Conservation (phyloP, 2,888 invertebrate species). For the Watsonalla cultraria region DNA sequence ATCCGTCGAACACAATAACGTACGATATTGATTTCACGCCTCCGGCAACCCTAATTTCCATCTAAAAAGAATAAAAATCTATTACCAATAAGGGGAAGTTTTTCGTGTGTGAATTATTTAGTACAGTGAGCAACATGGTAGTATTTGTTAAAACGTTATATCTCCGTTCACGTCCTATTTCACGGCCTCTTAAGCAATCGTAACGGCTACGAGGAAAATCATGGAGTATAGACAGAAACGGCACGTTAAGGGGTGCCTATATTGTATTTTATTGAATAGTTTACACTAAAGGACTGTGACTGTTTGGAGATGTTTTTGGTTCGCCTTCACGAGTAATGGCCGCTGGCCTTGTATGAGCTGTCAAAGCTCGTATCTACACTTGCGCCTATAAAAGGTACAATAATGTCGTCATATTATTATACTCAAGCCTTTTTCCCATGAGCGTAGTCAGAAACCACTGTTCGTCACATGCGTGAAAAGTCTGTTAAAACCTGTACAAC, state of each 20-base stretch:
- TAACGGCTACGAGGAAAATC: not conserved
- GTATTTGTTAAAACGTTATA: not conserved
- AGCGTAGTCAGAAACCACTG: too few relatives aligned
- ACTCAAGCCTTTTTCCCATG: too few relatives aligned
- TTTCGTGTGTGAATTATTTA: conserved; percentile 1
- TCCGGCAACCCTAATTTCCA: not conserved
- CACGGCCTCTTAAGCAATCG: conserved; percentile 5
- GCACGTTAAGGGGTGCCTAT: not conserved
- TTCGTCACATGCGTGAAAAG: too few relatives aligned
- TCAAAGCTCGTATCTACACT: too few relatives aligned
- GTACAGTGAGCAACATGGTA: not conserved
- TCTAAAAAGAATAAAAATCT: not conserved
- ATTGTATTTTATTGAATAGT: not conserved
- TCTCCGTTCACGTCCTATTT: conserved; percentile 5
- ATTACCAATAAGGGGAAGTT: not conserved
- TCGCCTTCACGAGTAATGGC: too few relatives aligned
- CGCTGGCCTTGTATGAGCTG: too few relatives aligned
- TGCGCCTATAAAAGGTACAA: too few relatives aligned
- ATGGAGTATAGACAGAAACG: not conserved
- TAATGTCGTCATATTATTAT: too few relatives aligned
- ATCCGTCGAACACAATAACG: not conserved
- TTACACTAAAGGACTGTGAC: too few relatives aligned
- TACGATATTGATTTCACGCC: not conserved
- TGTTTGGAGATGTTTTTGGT: too few relatives aligned
- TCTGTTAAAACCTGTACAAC: too few relatives aligned